Conservation (phyloP, 2,113 vertebrate genomes). For the Carassius gibelio region DNA sequence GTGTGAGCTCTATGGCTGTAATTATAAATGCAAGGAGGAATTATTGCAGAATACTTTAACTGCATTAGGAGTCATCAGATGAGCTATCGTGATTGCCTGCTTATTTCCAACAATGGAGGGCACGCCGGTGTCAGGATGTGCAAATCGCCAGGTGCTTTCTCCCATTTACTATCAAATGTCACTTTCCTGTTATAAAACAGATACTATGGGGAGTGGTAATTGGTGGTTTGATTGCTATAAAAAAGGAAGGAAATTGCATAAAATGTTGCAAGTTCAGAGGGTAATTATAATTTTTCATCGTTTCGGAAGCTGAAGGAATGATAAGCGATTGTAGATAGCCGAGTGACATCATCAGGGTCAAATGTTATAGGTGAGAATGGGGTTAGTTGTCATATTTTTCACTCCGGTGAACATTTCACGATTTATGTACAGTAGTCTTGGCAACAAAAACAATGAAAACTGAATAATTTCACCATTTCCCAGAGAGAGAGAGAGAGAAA, state of each 20-base stretch:
- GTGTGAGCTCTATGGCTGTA: constrained; percentile 99
- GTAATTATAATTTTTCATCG: constrained; percentile 65
- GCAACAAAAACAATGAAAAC: background rate
- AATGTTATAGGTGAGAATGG: background rate
- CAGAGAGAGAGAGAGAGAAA: too few relatives aligned
- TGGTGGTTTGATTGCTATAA: constrained; percentile 87
- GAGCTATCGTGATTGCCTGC: constrained; percentile 96
- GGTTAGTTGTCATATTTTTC: background rate
- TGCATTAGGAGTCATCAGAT: constrained; percentile 99
- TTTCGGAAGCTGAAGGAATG: too few relatives aligned
- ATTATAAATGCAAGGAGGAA: constrained; percentile 99
- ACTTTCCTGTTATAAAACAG: constrained; percentile 90
- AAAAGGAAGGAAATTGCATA: constrained; percentile 65
- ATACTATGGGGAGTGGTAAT: constrained; percentile 85
- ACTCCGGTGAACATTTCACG: background rate
- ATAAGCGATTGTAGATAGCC: background rate
- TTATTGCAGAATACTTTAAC: constrained; percentile 99
- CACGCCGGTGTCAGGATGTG: constrained; percentile 96
- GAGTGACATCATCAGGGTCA: background rate
- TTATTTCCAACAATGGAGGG: constrained; percentile 99
- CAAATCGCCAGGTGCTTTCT: constrained; percentile 90
- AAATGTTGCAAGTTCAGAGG: constrained; percentile 81
- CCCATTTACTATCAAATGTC: constrained; percentile 97
- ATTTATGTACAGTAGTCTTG: background rate
- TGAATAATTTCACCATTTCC: too few relatives aligned